A percentile compares a stretch with the other conserved stretches of the same genome.
Evolutionary conservation across 2,888 invertebrate species (phyloP).

Genomic region (Caenorhabditis macrosperma): DNA sequence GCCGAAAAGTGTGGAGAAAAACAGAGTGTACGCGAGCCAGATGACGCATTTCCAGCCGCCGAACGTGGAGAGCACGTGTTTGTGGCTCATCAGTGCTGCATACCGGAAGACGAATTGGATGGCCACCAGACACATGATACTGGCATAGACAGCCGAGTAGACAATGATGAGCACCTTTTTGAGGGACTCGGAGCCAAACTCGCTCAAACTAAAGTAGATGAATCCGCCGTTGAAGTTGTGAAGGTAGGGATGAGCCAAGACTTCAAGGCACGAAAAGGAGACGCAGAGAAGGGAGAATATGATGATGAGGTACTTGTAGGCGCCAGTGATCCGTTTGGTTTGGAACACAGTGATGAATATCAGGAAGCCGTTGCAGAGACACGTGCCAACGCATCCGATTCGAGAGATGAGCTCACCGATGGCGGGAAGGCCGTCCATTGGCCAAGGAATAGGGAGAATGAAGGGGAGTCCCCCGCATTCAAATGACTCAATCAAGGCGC

Average conservation of each 20-base stretch:
- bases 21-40: constrained; percentile 17
- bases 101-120: constrained; percentile 39
- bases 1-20: constrained; percentile 13
- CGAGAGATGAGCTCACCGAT: constrained; percentile 11
- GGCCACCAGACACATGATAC: constrained; percentile 36
- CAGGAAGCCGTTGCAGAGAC: constrained; percentile 4
- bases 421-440: neutral
- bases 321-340: constrained; percentile 6
- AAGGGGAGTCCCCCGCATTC: too few species aligned
- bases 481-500: too few species aligned
- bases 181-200: constrained; percentile 5
- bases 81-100: constrained; percentile 22
- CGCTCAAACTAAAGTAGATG: constrained; percentile 39
- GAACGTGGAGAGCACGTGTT: neutral
- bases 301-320: constrained; percentile 27
- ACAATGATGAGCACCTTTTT: constrained; percentile 21
- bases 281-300: constrained; percentile 28
- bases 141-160: constrained; percentile 23
- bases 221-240: constrained; percentile 36
- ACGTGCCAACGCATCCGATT: constrained; percentile 10
- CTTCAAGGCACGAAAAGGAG: constrained; percentile 26
- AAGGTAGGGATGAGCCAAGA: constrained; percentile 27
- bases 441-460: too few species aligned
- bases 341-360: constrained; percentile 8
- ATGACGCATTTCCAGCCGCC: constrained; percentile 6